Conservation (phyloP, 2,797 vertebrate species). For the Hydrolagus colliei region DNA sequence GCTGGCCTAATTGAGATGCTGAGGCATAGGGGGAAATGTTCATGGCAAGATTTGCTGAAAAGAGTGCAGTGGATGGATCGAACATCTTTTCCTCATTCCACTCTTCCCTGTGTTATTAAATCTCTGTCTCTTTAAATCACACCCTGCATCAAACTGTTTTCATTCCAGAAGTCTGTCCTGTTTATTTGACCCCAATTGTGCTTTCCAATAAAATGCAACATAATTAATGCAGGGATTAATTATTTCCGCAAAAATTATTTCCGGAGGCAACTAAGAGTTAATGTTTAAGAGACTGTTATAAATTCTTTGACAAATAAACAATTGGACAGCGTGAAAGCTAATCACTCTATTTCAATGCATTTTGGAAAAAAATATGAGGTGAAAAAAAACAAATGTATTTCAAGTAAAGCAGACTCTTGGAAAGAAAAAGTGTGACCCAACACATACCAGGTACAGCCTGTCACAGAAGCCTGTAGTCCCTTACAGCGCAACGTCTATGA, state of each 20-base stretch:
- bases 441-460: constrained; percentile 41
- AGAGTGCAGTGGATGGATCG: no score
- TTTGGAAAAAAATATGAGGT: neutral
- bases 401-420: neutral
- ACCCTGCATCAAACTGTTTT: neutral
- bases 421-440: constrained; percentile 41
- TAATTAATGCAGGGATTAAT: neutral
- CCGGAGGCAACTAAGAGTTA: neutral
- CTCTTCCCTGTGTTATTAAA: no score
- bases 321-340: neutral
- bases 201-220: neutral
- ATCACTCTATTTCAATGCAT: neutral
- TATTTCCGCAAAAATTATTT: constrained; percentile 12
- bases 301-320: neutral
- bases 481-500: constrained; percentile 41
- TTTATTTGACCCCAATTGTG: neutral
- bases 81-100: no score
- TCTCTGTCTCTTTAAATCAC: no score
- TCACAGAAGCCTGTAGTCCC: constrained; percentile 40
- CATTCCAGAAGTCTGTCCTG: neutral
- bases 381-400: neutral
- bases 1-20: no score
- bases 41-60: no score
- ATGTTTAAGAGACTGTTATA: neutral
- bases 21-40: no score